These are phyloP conservation scores for Dexiosoma caninum DNA, from an alignment of 2,888 invertebrate species.

Conservation along the genomic window DNA sequence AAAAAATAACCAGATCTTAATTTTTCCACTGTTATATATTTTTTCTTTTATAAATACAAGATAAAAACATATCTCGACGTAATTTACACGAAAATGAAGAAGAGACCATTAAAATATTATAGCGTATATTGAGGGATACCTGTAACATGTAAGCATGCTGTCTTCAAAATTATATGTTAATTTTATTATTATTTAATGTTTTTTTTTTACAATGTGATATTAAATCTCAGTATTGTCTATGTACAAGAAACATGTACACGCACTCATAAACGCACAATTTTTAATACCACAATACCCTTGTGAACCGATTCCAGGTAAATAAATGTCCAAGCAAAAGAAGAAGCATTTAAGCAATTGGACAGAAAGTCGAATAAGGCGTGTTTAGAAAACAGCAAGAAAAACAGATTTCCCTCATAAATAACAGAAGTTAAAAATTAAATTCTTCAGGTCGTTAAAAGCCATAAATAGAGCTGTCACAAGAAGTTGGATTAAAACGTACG, in stretches of 20 bases:
- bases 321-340: neutral
- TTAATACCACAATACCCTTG: neutral
- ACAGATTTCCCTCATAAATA: slow-evolving; percentile 11
- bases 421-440: slow-evolving; percentile 38
- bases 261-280: neutral
- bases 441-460: slow-evolving; percentile 31
- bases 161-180: no score
- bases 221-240: neutral
- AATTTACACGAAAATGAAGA: no score
- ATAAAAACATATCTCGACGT: no score
- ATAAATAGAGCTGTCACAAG: slow-evolving; percentile 56
- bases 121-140: no score
- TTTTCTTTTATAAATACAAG: no score
- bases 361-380: slow-evolving; percentile 31
- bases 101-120: no score
- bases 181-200: no score
- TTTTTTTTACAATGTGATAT: neutral
- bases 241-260: neutral
- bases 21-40: no score
- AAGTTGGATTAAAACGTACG: neutral
- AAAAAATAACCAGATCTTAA: no score
- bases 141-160: no score
- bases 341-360: neutral
- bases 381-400: slow-evolving; percentile 34
- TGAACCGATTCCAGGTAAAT: slow-evolving; percentile 22